Conservation (phyloP, 2,888 invertebrate species). For the Orthonevra nobilis region DNA sequence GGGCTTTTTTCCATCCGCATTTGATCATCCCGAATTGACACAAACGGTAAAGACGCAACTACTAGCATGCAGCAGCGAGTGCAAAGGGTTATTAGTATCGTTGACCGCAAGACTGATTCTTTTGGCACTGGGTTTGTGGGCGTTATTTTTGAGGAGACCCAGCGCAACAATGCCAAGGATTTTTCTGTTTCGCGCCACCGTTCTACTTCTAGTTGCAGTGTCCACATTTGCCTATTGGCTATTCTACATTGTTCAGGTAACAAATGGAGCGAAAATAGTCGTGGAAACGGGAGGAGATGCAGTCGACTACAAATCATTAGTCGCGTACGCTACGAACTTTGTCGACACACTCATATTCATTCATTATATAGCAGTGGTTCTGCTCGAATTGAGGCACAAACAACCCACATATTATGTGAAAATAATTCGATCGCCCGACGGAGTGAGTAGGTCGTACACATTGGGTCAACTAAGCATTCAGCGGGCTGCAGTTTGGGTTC, state of each 20-base stretch:
- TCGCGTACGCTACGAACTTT: constrained; percentile 95
- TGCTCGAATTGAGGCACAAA: constrained; percentile 95
- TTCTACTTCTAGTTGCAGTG: constrained; percentile 92
- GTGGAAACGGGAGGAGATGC: constrained; percentile 88
- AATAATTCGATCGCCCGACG: constrained; percentile 97
- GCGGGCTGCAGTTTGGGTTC: constrained; percentile 95
- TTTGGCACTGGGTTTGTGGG: constrained; percentile 94
- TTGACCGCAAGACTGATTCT: constrained; percentile 94
- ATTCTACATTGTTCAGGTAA: constrained; percentile 95
- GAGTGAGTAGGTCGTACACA: constrained; percentile 92
- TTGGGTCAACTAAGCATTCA: constrained; percentile 96
- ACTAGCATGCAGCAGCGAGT: constrained; percentile 94
- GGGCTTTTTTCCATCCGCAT: constrained; percentile 89
- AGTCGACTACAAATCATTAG: constrained; percentile 92
- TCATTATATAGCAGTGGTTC: constrained; percentile 95
- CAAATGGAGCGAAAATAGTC: constrained; percentile 89
- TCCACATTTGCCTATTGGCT: constrained; percentile 98
- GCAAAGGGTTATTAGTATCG: constrained; percentile 95
- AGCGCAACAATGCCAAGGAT: constrained; percentile 94
- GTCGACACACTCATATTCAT: constrained; percentile 96
- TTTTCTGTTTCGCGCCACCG: constrained; percentile 93
- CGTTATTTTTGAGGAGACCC: constrained; percentile 91
- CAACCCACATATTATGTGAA: constrained; percentile 94
- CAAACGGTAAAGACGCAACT: constrained; percentile 86
- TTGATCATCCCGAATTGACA: constrained; percentile 84